Base-by-base conservation (phyloP, 2,113 vertebrate genomes). In the Indicator indicator region DNA sequence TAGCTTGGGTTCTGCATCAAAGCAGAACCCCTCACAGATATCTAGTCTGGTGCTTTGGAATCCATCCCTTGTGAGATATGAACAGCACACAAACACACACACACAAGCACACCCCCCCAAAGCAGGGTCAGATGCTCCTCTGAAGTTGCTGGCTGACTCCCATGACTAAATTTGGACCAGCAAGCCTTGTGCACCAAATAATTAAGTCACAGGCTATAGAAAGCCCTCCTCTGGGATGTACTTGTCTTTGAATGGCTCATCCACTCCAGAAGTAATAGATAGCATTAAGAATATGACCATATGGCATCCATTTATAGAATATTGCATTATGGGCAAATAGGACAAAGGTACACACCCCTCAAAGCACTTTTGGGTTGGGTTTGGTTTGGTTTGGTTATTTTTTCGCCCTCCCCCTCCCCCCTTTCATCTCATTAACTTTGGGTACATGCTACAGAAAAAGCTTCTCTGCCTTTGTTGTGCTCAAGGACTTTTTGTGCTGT, bases 261-360 rank as follows among this genome's bases (percentile, higher is more conserved):
- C 91, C 93, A 67, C 80, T 96, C 65, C 88, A 93, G 65, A 78
- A 92, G 86, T 38, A 69, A 95, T 84, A 88, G 86, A 90, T 81
- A 93, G 69, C 93, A 93, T 87, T 88, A 95, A 90, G 88, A 62
- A 32, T 17, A 79, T 4, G 77, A 70, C 93, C 96, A 97, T 96
- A 95, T 97, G 95, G 94, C 89, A 88, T 83, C 95, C 94, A 59
- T 94, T 97, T 97, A 94, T 95, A 95, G 96, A 90, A 55, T 32
- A 82, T 56, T 86, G 89, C 93, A 82, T 94, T 65, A 30, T 80
- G 83, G 95, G 90, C 91, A 90, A 28, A 59, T 2, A 88, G 93
- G 93, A 96, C 85, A 69, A 70, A 93, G 95, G 90, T 82, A 50
- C 69, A 50, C 69, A 36, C 27, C 83, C 87, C 83, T 94, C 65